Percentiles rank a stretch among this genome's conserved stretches.
Conservation (phyloP, 2,113 vertebrate species). For the Tricholaema leucomelas region DNA sequence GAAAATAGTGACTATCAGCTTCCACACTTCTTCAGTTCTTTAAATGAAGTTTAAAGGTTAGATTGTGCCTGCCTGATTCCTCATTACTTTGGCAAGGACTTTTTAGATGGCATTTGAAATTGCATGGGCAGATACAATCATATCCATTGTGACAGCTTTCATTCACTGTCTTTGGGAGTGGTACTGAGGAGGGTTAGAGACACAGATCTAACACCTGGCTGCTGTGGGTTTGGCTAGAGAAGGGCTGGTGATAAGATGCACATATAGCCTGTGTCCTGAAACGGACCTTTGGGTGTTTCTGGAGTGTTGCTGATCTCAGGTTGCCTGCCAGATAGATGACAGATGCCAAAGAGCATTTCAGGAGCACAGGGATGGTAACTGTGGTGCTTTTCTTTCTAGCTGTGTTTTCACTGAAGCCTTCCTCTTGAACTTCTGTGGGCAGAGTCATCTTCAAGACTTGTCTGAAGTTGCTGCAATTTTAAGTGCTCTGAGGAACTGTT, state of each 20-base stretch:
- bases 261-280: background rate
- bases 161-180: background rate
- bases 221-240: background rate
- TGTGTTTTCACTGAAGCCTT: background rate
- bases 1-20: background rate
- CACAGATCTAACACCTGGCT: no score
- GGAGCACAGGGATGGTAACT: background rate
- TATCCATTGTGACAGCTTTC: background rate
- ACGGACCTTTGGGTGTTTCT: background rate
- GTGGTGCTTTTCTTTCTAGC: background rate
- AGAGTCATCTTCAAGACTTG: background rate
- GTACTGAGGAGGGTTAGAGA: background rate
- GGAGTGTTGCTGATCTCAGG: background rate
- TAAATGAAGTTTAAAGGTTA: background rate
- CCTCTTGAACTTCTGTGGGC: background rate
- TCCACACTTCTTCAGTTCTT: background rate
- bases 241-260: background rate
- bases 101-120: background rate
- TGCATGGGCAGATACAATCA: background rate
- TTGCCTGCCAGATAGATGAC: background rate
- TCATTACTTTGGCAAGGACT: background rate
- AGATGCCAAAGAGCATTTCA: no score
- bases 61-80: accelerated
- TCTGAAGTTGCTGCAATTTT: background rate
- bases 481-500: background rate